These are phyloP conservation scores for Nebria brevicollis DNA, from an alignment of 2,888 invertebrate species.

Conservation along the genomic window DNA sequence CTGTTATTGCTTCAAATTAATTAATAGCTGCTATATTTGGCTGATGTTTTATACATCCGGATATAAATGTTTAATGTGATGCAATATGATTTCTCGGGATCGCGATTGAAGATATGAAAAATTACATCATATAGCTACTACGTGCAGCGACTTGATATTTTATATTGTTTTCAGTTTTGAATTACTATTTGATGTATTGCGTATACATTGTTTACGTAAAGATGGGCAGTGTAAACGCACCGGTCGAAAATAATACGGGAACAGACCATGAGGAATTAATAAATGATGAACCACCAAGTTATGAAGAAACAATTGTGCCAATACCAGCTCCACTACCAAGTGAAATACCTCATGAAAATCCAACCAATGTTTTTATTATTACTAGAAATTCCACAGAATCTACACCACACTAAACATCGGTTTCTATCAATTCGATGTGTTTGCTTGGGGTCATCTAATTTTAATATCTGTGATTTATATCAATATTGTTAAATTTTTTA, in stretches of 20 bases:
- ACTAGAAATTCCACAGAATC: not conserved
- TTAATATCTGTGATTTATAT: conserved; percentile 6
- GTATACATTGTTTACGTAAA: not conserved
- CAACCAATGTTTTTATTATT: not conserved
- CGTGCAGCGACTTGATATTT: not conserved
- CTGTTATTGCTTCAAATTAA: no score
- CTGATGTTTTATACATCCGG: no score
- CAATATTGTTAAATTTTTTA: conserved; percentile 6
- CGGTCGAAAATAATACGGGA: not conserved
- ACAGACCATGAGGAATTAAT: not conserved
- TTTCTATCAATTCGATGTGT: not conserved
- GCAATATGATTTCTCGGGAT: not conserved
- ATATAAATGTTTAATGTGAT: not conserved
- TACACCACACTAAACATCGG: not conserved
- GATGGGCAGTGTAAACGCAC: not conserved
- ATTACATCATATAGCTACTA: not conserved
- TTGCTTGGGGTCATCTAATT: not conserved
- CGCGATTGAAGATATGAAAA: not conserved
- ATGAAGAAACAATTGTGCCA: not conserved
- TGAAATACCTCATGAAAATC: not conserved
- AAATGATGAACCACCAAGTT: not conserved
- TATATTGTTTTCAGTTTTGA: not conserved
- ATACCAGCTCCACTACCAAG: not conserved
- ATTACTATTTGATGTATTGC: not conserved
- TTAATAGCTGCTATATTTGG: no score